These are phyloP conservation scores for Grantiella picta DNA, from an alignment of 2,113 vertebrate genomes.

Conservation along the genomic window DNA sequence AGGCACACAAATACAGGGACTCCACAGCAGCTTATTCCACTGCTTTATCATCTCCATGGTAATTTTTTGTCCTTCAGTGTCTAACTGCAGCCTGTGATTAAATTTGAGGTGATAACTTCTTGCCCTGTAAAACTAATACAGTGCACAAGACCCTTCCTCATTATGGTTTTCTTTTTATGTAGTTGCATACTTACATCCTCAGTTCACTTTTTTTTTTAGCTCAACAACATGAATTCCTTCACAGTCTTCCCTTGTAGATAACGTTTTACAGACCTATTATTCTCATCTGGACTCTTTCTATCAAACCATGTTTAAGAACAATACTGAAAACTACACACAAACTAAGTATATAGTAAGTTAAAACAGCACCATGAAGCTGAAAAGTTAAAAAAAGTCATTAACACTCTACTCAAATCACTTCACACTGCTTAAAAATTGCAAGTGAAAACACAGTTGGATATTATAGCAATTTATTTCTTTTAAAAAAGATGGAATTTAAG, in stretches of 20 bases:
- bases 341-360: not conserved
- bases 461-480: not conserved
- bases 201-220: not conserved
- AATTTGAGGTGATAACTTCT: not conserved
- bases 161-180: not conserved
- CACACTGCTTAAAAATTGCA: not conserved
- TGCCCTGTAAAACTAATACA: not conserved
- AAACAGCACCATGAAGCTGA: not conserved
- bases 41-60: not conserved
- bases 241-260: not conserved
- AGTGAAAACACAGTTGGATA: not conserved
- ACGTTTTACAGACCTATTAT: not conserved
- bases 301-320: not conserved
- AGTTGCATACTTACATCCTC: not conserved
- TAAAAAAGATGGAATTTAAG: not conserved
- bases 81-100: not conserved
- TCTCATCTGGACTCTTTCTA: not conserved
- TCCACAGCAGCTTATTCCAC: not conserved
- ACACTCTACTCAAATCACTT: not conserved
- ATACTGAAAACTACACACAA: not conserved
- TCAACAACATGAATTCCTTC: not conserved
- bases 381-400: not conserved
- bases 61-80: not conserved
- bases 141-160: not conserved
- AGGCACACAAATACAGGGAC: not conserved